Base-by-base conservation (phyloP, 2,797 vertebrate genomes). In the Sebastes minor region DNA sequence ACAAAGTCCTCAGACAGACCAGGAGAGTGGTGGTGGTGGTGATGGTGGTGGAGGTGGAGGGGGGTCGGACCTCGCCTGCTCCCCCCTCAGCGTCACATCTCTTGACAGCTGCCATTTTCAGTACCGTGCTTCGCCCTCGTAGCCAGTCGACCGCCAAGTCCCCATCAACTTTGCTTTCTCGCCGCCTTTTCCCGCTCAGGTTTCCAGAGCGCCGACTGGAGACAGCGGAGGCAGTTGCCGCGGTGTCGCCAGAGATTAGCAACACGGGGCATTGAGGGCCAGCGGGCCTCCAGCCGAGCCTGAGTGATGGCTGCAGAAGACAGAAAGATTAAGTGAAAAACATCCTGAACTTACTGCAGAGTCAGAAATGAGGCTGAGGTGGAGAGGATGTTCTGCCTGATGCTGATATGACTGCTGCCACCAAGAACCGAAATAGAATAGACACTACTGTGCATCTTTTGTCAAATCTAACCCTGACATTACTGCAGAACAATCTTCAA, bases 101-200 rank as follows among this genome's bases (percentile, higher is more conserved):
- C 90, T 91, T 95, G 95, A 96, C 95, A 96, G 94, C 93, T 96
- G 94, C 93, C 95, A 95, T 95, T 96, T 96, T 95, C 91, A 87
- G 83, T 78, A 62, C 77, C 12, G 70, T 64, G 86, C 84, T 81
- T 69, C 46, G 30, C 46, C 66, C 63, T 80, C 52, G 56, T 80
- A 35, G 67, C 84, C 88, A 69, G 66, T 76, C 81, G 74, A 93
- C 84, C 83, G 83, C 89, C 86, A 85, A 88, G 83, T 87, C 84
- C 76, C 80, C 88, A 83, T 93, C 84, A 79, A 77, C 74, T 81
- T 90, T 83, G 68, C 87, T 91, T 90, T 53, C 81, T 70, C 83
- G 52, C 83, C 74, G 81, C 89, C 81, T 89, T 89, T 89, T 91
- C 85, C 84, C 67, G 90, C 89, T 78, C 86, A 76, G 78, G 83